Evolutionary conservation across 2,888 invertebrate species (phyloP).

Genomic region (Lasioglossum figueresi): DNA sequence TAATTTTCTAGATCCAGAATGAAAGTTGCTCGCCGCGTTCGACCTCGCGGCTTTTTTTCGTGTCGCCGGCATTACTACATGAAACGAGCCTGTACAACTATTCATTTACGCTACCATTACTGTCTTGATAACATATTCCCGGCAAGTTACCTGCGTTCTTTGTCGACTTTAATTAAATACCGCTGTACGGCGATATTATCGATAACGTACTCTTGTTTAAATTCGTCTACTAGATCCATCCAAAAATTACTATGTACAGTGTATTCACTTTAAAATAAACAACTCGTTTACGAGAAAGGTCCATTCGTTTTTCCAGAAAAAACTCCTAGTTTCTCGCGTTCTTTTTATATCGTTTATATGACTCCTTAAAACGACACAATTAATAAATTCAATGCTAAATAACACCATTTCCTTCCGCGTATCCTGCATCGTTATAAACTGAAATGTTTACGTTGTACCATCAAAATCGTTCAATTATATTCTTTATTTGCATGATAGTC

Average conservation of each 20-base stretch:
- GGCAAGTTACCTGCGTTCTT: not conserved
- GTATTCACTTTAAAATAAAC: not conserved
- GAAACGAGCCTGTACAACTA: not conserved
- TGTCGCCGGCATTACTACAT: not conserved
- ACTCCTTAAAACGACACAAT: not conserved
- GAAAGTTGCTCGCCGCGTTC: not conserved
- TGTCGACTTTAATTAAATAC: not conserved
- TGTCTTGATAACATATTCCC: not conserved
- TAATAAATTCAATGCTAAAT: not conserved
- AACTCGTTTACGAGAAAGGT: not conserved
- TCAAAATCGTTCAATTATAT: not conserved
- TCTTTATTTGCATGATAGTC: not conserved
- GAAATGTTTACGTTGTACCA: not conserved
- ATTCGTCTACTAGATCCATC: not conserved
- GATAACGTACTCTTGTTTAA: not conserved
- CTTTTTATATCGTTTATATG: not conserved
- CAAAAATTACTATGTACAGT: not conserved
- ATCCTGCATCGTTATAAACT: not conserved
- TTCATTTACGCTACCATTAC: not conserved
- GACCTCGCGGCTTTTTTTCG: not conserved
- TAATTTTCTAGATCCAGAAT: conserved; percentile 9
- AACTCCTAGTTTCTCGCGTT: not conserved
- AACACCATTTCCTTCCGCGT: not conserved
- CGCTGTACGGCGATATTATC: not conserved
- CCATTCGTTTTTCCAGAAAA: no score